phyloP scores from a whole-genome alignment of 1,140 invertebrate species.

The Achatina immaculata region DNA sequence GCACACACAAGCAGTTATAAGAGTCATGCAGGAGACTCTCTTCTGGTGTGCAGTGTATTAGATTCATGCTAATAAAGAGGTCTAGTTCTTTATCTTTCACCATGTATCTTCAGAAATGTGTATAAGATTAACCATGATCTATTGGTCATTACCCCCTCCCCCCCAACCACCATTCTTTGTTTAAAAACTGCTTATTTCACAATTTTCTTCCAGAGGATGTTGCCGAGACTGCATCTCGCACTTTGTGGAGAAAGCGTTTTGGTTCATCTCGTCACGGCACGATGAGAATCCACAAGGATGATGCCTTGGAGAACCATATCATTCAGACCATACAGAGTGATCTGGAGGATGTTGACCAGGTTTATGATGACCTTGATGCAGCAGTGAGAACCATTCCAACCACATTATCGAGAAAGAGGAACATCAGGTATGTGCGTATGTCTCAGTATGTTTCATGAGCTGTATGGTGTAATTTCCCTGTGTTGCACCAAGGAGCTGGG shows the following conservation, averaged over 20 bases:
- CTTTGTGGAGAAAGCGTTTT: conserved; percentile 35
- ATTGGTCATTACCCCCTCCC: no score
- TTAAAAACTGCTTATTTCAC: no score
- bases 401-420: conserved; percentile 50
- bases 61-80: no score
- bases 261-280: conserved; percentile 38
- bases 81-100: no score
- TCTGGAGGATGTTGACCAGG: conserved; percentile 36
- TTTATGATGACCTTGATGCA: conserved; percentile 54
- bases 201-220: conserved; percentile 17
- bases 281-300: conserved; percentile 34
- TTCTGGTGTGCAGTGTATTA: no score
- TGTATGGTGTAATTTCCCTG: no score
- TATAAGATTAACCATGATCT: no score
- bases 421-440: conserved; percentile 50
- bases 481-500: no score
- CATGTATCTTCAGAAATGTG: no score
- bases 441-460: background rate
- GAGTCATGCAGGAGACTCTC: no score
- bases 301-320: conserved; percentile 42
- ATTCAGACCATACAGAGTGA: conserved; percentile 29
- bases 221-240: conserved; percentile 18
- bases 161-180: no score
- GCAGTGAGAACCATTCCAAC: conserved; percentile 56
- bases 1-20: no score